Evolutionary conservation across 2,797 vertebrate species (phyloP).

Genomic region (Tokudaia tokunoshimensis): DNA sequence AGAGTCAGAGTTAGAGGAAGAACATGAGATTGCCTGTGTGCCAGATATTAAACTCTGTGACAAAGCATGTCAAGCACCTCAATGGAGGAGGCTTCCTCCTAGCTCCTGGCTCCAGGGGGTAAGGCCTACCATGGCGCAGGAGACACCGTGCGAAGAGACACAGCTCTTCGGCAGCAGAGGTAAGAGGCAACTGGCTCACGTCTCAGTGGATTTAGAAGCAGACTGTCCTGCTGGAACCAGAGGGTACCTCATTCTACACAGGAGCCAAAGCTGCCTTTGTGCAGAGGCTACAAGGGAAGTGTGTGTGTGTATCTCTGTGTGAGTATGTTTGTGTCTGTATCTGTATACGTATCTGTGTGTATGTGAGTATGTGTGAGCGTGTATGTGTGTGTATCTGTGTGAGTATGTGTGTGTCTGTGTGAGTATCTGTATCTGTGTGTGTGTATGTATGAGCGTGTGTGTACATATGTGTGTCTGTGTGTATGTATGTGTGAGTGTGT

Average conservation of each 20-base stretch:
- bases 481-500: not conserved
- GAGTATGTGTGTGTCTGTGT: too few relatives aligned
- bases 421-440: too few relatives aligned
- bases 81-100: not conserved
- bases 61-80: not conserved
- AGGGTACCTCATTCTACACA: not conserved
- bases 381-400: too few relatives aligned
- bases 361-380: too few relatives aligned
- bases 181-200: not conserved
- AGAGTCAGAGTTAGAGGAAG: not conserved
- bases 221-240: not conserved
- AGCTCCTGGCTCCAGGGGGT: too few relatives aligned
- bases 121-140: not conserved
- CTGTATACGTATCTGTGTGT: too few relatives aligned
- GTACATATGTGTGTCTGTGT: too few relatives aligned
- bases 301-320: not conserved
- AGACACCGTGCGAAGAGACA: not conserved
- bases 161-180: not conserved
- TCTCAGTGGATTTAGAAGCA: not conserved
- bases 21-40: not conserved
- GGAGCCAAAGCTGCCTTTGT: not conserved
- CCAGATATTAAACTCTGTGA: not conserved
- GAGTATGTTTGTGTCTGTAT: not conserved
- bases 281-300: not conserved
- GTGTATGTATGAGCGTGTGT: too few relatives aligned